Conservation (phyloP, 2,797 vertebrate genomes). For the Cossypha dichroa region DNA sequence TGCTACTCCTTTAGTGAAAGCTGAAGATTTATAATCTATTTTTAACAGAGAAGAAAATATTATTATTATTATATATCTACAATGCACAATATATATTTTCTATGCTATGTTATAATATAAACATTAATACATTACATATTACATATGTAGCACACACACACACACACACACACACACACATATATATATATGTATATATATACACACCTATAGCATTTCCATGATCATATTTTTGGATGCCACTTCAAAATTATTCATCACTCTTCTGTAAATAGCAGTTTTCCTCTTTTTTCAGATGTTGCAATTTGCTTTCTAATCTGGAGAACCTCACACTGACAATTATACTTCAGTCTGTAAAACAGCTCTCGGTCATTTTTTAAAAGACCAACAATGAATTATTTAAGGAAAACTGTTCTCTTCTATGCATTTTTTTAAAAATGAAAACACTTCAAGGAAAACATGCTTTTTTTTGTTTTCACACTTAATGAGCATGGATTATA, state of each 20-base stretch:
- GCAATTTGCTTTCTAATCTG: background rate
- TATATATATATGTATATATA: rapidly evolving
- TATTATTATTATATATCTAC: background rate
- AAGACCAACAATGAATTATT: background rate
- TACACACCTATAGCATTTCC: background rate
- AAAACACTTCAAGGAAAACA: background rate
- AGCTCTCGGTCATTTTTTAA: background rate
- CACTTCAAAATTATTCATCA: background rate
- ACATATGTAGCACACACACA: background rate
- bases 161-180: too few relatives aligned
- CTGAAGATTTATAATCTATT: background rate
- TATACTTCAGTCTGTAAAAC: background rate
- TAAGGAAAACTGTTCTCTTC: background rate
- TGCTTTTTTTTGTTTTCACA: background rate
- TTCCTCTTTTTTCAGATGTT: background rate
- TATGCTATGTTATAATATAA: background rate
- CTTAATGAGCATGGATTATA: background rate
- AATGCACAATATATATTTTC: background rate
- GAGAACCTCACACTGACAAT: background rate
- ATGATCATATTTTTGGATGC: background rate
- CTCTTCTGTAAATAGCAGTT: background rate
- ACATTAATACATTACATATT: background rate
- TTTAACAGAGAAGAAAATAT: background rate
- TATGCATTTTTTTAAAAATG: background rate
- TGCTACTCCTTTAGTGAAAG: background rate